These are phyloP conservation scores for Phorcus lineatus DNA, from an alignment of 2,888 invertebrate species.

Conservation along the genomic window DNA sequence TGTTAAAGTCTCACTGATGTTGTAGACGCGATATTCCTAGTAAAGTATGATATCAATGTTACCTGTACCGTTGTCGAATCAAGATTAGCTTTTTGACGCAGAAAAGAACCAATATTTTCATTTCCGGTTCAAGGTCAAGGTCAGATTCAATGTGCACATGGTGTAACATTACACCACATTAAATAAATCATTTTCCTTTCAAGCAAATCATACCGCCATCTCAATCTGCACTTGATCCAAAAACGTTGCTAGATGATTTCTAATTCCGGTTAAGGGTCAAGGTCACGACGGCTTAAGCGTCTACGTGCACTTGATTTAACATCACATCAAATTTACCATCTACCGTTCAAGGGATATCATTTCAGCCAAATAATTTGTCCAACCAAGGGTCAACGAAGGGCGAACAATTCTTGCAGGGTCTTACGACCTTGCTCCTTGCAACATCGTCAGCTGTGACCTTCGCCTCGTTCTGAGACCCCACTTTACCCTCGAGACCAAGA, in stretches of 20 bases:
- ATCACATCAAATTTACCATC: background rate
- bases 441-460: background rate
- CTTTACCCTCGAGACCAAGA: background rate
- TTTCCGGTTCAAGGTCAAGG: background rate
- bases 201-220: too few relatives aligned
- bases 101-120: too few relatives aligned
- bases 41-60: too few relatives aligned
- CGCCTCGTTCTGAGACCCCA: slow-evolving; percentile 4
- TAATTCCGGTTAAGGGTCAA: background rate
- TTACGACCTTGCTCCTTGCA: background rate
- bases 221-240: background rate
- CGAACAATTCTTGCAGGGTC: slow-evolving; percentile 2
- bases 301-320: background rate
- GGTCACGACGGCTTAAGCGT: background rate
- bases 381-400: background rate
- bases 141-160: background rate
- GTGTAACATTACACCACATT: background rate
- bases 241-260: background rate
- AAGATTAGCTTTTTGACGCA: too few relatives aligned
- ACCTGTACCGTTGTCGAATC: too few relatives aligned
- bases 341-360: background rate
- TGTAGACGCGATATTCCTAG: too few relatives aligned
- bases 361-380: slow-evolving; percentile 18
- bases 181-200: too few relatives aligned
- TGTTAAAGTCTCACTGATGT: too few relatives aligned